Base-by-base conservation (phyloP, 2,888 invertebrate species). In the Alloscopus bannaensis region DNA sequence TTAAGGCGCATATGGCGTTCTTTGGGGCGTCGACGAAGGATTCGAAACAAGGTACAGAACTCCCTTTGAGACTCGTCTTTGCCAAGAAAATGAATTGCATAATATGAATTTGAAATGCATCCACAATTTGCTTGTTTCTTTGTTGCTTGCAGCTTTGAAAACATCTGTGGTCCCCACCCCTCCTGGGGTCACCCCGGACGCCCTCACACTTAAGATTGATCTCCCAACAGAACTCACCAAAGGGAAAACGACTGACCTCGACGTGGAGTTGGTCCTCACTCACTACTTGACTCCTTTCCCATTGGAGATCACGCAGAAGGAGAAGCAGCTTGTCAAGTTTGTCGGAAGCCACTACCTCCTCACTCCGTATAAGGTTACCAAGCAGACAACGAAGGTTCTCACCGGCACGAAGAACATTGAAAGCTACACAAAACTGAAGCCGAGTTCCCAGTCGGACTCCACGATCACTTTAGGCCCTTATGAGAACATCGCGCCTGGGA, bases 311-410 rank as follows among this genome's bases (percentile, higher is more conserved):
- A 91, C 93, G 0, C 99, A 99, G 88, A 93, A 94, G 81, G 99
- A 99, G 87, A 95, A 95, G 87, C 99, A 99, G 87, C 90, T 97
- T 83, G 95, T 99, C 0, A 92, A 94, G 84, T 98, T 94, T 88
- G 91, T 90, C 84, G 97, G 97, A 28, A 95, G 93, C 87, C 91
- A 95, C 75, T 95, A 96, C 87, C 90, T 94, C 70, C 96, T 92
- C 87, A 92, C 94, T 0, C 95, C 97, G 0, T 99, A 99, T 88
- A 88, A 90, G 75, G 93, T 95, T 0, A 88, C 88, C 0, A 92
- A 93, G 45, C 97, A 98, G 88, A 95, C 93, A 84, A 95, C 97
- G 0, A 92, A 91, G 11, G 91, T 99, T 6, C 90, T 92, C 47
- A 88, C 96, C 68, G 93, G 94, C 59, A 93, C 96, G 0, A 92